Base-by-base conservation (phyloP, 1,140 invertebrate genomes). In the Liolophura sinensis region DNA sequence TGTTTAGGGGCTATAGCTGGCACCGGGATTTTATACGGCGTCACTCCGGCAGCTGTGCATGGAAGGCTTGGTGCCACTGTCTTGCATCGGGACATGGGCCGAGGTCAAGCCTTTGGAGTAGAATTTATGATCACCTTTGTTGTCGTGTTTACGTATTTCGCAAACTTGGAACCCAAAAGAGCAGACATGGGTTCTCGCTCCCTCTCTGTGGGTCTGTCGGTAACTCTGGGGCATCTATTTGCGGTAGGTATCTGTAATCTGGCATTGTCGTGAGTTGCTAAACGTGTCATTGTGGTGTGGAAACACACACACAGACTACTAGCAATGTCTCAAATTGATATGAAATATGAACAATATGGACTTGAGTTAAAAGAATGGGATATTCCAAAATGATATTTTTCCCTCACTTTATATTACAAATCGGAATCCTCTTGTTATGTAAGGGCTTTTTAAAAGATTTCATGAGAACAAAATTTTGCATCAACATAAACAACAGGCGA, bases 81-180 rank as follows among this genome's bases (percentile, higher is more conserved):
- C 40, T 61, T 75, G 20, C 60, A 68, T 24, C 54, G 57, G 11
- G 70, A 69, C n/a, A 64, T 78, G 24, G 68, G 69, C 24, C 55
- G 65, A 7, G 72, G 65, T 25, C 92, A 96, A 85, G 95, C 90
- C 0, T 85, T 96, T 50, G 84, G 92, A 16, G 87, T 96, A 25
- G 95, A 98, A 82, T 89, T 90, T 0, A 82, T 96, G 65, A 90
- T 95, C 63, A 96, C 94, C 0, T 95, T 96, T 81, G 85, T 96
- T 0, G 85, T 97, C 67, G 89, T 96, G 1, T 87, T 96, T 62
- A 91, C 94, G 9, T 91, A 97, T 18, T 93, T 93, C 72, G 92
- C 90, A 0, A 92, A 93, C 0, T 92, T 90, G 56, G 94, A 97
- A 64, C 67, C 48, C 51, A 87, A 92, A 51, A 88, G 83, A 54